A percentile compares a stretch with the other conserved stretches of the same genome.
These are phyloP conservation scores for Eulemur albifrons DNA, from an alignment of 2,797 vertebrate species.

Conservation along the genomic window DNA sequence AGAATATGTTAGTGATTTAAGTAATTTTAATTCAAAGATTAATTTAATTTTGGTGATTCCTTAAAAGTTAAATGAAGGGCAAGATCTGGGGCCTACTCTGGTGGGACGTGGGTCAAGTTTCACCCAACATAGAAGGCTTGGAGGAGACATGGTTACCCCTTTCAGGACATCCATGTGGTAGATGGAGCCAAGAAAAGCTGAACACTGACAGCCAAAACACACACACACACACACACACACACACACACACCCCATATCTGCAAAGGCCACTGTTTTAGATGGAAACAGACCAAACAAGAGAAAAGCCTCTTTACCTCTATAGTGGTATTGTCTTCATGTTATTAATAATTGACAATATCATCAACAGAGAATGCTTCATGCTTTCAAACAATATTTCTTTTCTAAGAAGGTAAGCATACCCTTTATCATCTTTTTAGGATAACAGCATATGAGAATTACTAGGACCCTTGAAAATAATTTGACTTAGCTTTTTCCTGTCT, in stretches of 20 bases:
- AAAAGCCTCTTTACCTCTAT: background rate
- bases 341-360: background rate
- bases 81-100: background rate
- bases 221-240: background rate
- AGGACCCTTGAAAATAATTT: background rate
- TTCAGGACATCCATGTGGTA: accelerated
- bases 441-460: background rate
- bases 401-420: background rate
- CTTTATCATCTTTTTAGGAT: background rate
- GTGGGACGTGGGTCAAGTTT: background rate
- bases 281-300: background rate
- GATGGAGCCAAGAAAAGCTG: background rate
- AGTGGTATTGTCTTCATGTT: background rate
- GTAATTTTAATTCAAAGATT: background rate
- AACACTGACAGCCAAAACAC: background rate
- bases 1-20: background rate
- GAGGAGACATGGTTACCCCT: background rate
- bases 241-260: background rate
- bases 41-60: background rate
- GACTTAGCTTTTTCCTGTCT: background rate
- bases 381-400: background rate
- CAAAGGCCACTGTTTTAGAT: background rate
- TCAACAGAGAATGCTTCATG: background rate
- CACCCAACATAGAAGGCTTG: accelerated
- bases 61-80: background rate